Evolutionary conservation across 1,140 invertebrate genomes (phyloP), one percentile per base, ranked within the genome.

Genomic region (Sogatella furcifera): DNA sequence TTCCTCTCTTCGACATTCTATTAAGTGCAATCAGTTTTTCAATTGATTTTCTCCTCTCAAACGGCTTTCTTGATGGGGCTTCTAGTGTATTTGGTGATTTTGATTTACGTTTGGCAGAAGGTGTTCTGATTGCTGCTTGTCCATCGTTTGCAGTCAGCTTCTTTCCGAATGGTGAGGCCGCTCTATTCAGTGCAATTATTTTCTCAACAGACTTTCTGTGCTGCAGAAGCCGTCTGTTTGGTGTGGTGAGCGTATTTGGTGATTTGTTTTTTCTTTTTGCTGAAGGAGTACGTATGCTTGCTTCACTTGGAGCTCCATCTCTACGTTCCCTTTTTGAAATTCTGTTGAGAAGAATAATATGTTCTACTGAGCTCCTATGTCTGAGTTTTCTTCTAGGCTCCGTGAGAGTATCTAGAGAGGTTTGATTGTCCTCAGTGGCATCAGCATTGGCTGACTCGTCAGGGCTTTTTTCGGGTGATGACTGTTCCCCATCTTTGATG

Each of bases 91-190:
- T 49, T 2, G 46, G 46, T 22, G 46, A 49, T 22, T 49, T 49
- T 19, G 15, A 5, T 49, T 22, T 49, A 8, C 46, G 15, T 49
- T 49, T 49, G 6, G 14, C 49, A 6, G 44, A 49, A 1, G 57
- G 49, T 28, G 43, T 28, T 34, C 57, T 52, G 21, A 52, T 49
- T 13, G 52, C 22, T 34, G 43, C 57, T 60, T 38, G 57, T 22
- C 38, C 31, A 17, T 56, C 49, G 17, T 38, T 54, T 22, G 57
- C 52, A 44, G 56, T 55, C 46, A 49, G 31, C 28, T 46, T 44
- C 22, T 63, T 60, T 17, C 52, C 21, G 24, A 49, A 49, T 38
- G 59, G n/a, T 22, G 31, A 11, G 52, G 59, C 41, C 54, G 46
- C 46, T 49, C 46, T 49, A 14, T 49, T 49, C 14, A 49, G 21